These are phyloP conservation scores for Chloropsis hardwickii DNA, from an alignment of 2,113 vertebrate genomes.

Conservation along the genomic window DNA sequence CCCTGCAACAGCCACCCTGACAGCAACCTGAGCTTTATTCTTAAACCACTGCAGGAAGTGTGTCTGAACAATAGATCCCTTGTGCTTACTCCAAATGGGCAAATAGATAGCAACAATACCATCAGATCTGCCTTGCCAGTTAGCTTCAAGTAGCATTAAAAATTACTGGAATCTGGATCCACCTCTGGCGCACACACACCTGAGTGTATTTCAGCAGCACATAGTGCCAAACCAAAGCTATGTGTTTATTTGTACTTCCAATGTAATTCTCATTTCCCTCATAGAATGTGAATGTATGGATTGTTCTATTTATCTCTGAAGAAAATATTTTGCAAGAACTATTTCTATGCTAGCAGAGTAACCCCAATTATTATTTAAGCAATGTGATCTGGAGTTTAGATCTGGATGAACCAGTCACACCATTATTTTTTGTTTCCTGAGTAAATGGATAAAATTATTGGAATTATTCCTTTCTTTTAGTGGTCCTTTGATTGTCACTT, in stretches of 20 bases:
- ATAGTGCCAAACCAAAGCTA: background rate
- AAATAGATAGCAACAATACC: background rate
- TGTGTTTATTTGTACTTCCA: background rate
- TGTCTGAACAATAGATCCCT: background rate
- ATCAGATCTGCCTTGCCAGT: background rate
- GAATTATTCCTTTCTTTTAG: background rate
- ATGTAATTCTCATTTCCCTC: background rate
- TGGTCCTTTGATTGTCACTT: background rate
- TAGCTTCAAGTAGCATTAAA: background rate
- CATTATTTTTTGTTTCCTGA: background rate
- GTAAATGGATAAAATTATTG: background rate
- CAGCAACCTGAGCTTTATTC: background rate
- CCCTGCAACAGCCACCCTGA: background rate
- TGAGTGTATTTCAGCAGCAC: background rate
- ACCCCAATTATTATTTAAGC: background rate
- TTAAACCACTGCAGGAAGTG: background rate
- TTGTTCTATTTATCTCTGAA: background rate
- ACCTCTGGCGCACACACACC: background rate
- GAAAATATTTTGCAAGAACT: background rate
- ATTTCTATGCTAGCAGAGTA: background rate
- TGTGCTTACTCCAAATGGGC: background rate
- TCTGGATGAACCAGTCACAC: background rate
- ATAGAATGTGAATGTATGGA: background rate
- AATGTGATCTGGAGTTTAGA: background rate
- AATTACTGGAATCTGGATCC: background rate